Base-by-base conservation (phyloP, 2,113 vertebrate species). In the Oxygymnocypris stewartii region DNA sequence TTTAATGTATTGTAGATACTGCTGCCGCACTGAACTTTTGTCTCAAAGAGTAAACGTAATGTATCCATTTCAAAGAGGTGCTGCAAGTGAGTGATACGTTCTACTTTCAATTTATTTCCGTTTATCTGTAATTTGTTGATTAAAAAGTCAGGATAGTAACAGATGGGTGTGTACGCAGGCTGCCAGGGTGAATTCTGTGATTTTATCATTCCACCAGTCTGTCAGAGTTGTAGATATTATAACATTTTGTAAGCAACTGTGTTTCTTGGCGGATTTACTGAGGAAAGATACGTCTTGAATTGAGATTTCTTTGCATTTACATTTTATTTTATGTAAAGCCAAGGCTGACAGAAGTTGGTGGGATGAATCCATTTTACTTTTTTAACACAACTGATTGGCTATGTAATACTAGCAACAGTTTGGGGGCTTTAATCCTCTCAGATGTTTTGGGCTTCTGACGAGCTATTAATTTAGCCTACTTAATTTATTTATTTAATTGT, bases 111-210 rank as follows among this genome's bases (percentile, higher is more conserved):
- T 42, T 25, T 63, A 80, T 25, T 63, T 42, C 5, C 1, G 51
- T 80, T 81, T 44, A 81, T 81, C 57, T 63, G 79, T 59, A 81
- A 81, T 81, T 79, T 79, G 31, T 59, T 81, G 37, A 81, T 81
- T 80, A 42, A 81, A 65, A 80, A 44, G 37, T 44, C 57, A 81
- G 57, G 13, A 59, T 42, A 65, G 79, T 63, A 81, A 40, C 57
- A 81, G 79, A 63, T 42, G 23, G 79, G 12, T 65, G 59, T 81
- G 18, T 81, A n/a, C 23, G 1, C 10, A 25, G 1, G 23, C 23
- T 77, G 75, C 14, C 75, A 28, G 31, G 49, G 18, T 40, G 77
- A 59, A 57, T 61, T 61, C 37, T 65, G 57, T 25, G 57, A 81
- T 65, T 44, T 49, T 77, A 51, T 81, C 37, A 44, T 28, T 65